Base-by-base conservation (phyloP, 2,113 vertebrate genomes). In the Suncus etruscus region DNA sequence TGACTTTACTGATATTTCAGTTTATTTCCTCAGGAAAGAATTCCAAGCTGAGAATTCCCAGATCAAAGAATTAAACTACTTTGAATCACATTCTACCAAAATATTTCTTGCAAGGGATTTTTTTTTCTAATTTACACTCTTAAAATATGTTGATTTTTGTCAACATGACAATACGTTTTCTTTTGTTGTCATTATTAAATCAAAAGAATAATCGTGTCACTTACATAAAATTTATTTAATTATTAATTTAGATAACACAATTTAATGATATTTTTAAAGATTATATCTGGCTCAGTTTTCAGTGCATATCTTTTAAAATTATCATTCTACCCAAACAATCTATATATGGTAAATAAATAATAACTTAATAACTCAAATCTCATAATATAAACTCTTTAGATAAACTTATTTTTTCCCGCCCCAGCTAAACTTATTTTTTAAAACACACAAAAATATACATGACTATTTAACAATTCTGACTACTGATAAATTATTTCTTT, bases 1-100 rank as follows among this genome's bases (percentile, higher is more conserved):
- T 84, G 58, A 25, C 15, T 47, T 51, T 83, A 79, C 79, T 7
- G 87, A 76, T 9, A 11, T 88, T 95, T 92, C 47, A 81, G 20
- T 72, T 85, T 70, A 31, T 94, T 95, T 93, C 31, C 39, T 75
- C 31, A 77, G 76, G n/a, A 95, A 88, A 86, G 22, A 86, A 86
- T 77, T 4, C 61, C 65, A 73, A 39, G 68, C 24, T 47, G 45
- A 83, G 31, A 86, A 88, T 50, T 94, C 73, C 22, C 31, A 83
- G 72, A 94, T 90, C 80, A 92, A 92, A 75, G 12, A 45, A 61
- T 86, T 84, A 92, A 79, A 70, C 8, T 83, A 8, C 11, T 80
- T 90, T 72, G 76, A 79, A 58, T 83, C 39, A 73, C 39, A 68
- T 27, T 27, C 4, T 65, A 39, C 11, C 51, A 94, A 72, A 91